Evolutionary conservation across 2,888 invertebrate genomes (phyloP), one percentile per base, ranked within the genome.

Genomic region (Scaptomyza parva): DNA sequence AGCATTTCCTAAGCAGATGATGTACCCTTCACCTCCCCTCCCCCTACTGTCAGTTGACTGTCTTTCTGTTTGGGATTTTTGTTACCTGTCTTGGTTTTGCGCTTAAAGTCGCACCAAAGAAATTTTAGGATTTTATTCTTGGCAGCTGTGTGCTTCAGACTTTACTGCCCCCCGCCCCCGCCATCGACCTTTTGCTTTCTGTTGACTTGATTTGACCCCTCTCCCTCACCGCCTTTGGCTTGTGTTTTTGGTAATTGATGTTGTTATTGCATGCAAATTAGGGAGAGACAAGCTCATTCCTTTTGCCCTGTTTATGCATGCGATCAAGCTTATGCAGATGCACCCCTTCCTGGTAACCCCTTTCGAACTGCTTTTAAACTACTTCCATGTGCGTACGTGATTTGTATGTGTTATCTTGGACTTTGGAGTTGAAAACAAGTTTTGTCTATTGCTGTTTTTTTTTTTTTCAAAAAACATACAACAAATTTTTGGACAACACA

Each of bases 261-360:
- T 78, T 77, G 74, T 64, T 68, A 67, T 50, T 58, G 58, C 60
- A 59, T 30, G 59, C 35, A 48, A 74, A 62, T 57, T 52, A 54
- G 50, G n/a, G n/a, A n/a, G n/a, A n/a, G n/a, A n/a, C n/a, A n/a
- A n/a, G n/a, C n/a, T n/a, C n/a, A n/a, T n/a, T n/a, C n/a, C n/a
- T n/a, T n/a, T n/a, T n/a, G n/a, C n/a, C n/a, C 26, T 1, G 26
- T 35, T 37, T 37, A 44, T 43, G 14, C 28, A 45, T 66, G 86
- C 80, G 86, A 81, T 81, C 70, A 73, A 57, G 70, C 59, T 85
- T 70, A 78, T 81, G 82, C 71, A 82, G 66, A 66, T 69, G 61
- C 83, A 73, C 57, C 24, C 0, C 5, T 11, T n/a, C 1, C 9
- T n/a, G n/a, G n/a, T n/a, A n/a, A 9, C 1, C 14, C 12, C 11